Base-by-base conservation (phyloP, 2,113 vertebrate species). In the Nothocercus julius region DNA sequence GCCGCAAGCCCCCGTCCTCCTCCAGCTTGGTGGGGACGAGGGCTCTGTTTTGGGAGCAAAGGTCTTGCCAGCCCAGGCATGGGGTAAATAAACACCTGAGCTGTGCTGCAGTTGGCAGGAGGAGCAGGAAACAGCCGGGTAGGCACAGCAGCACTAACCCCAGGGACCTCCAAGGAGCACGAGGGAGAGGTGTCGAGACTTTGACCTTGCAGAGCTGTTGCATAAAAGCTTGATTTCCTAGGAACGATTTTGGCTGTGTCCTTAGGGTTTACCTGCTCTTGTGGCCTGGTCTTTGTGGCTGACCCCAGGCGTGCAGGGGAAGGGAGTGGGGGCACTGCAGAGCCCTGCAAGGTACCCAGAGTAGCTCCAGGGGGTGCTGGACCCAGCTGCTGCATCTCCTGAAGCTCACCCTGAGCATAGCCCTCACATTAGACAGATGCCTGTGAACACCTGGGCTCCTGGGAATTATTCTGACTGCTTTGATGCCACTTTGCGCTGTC, bases 51-150 rank as follows among this genome's bases (percentile, higher is more conserved):
- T 45, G 4, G 45, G 92, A 92, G 90, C 91, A 93, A 92, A 94
- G 94, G 92, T 89, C 92, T 89, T 70, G 58, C 92, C 91, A 80
- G 82, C 92, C 87, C 84, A 92, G 89, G 40, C 63, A 6, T 36
- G 62, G 87, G 72, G 87, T 96, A 95, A 96, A 96, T 80, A 96
- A 95, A 95, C 38, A 86, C 87, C 69, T 76, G 84, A 62, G 89
- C 70, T 64, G 28, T 73, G 87, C 89, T 69, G 74, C 30, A 69
- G 42, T 62, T 93, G 87, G 94, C 82, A 91, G 89, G 69, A 91
- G 59, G 84, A 66, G 84, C 70, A 80, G 92, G 94, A 92, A 91
- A 66, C 45, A 24, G 75, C 75, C 91, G 95, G 94, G 84, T 95
- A 74, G 87, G 79, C 75, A 53, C 11, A 69, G 17, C 67, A 51